A percentile compares a stretch with the other conserved stretches of the same genome.
phyloP scores from a whole-genome alignment of 1,140 invertebrate genomes.

The Stegodyphus dumicola region DNA sequence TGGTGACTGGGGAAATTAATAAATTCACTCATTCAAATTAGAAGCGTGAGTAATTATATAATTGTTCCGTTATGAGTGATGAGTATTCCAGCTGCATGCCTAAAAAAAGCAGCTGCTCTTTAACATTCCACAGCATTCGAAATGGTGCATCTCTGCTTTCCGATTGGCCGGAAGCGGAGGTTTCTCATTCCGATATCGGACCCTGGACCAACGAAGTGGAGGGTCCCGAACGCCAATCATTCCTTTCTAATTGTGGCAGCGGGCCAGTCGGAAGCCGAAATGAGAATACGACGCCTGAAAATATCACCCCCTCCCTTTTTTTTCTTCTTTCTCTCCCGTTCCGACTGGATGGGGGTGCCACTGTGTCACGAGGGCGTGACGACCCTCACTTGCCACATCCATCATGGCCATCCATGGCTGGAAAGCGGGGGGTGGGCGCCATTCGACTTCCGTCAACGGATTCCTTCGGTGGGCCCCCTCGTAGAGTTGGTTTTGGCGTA shows the following conservation, averaged over 20 bases:
- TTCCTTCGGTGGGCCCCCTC: too few relatives aligned
- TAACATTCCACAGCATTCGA: too few relatives aligned
- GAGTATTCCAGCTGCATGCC: too few relatives aligned
- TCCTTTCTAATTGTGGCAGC: conserved; percentile 16
- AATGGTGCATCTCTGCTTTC: too few relatives aligned
- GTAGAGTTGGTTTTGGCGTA: not conserved
- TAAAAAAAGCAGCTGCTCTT: too few relatives aligned
- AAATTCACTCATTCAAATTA: too few relatives aligned
- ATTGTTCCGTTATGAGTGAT: too few relatives aligned
- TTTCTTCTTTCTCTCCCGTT: not conserved
- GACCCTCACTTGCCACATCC: not conserved
- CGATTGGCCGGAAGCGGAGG: not conserved
- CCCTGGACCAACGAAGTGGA: not conserved
- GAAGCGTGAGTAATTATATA: too few relatives aligned
- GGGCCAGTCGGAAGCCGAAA: not conserved
- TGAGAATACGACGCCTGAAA: conserved; percentile 20
- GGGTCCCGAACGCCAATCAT: conserved; percentile 17
- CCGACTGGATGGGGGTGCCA: not conserved
- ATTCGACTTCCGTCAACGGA: not conserved
- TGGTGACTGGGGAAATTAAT: too few relatives aligned
- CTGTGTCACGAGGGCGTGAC: not conserved
- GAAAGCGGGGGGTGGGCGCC: not conserved
- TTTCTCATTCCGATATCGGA: not conserved
- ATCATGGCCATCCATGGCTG: not conserved
- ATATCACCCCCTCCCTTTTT: not conserved